These are phyloP conservation scores for Papilio gigon DNA, from an alignment of 2,888 invertebrate species.

Conservation along the genomic window DNA sequence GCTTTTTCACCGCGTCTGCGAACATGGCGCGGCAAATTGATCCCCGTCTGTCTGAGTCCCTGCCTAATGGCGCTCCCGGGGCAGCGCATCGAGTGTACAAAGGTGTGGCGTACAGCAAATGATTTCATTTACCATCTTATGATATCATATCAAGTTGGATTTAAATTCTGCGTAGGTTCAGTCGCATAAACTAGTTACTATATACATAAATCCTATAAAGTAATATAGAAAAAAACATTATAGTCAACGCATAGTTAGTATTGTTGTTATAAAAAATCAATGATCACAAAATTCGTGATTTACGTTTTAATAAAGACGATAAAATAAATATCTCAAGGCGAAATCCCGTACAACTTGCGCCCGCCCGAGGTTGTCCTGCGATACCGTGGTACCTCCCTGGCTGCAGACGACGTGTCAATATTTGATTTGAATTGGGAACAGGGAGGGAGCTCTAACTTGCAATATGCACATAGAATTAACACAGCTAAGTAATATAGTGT, in stretches of 20 bases:
- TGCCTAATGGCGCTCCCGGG: constrained; percentile 41
- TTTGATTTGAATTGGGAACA: constrained; percentile 52
- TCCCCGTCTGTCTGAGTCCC: constrained; percentile 51
- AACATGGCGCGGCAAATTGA: constrained; percentile 54
- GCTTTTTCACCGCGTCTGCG: constrained; percentile 51
- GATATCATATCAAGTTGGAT: background rate
- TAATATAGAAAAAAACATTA: too few relatives aligned
- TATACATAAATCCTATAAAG: too few relatives aligned
- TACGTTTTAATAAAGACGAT: background rate
- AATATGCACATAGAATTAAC: constrained; percentile 46
- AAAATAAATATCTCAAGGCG: background rate
- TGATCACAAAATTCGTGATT: too few relatives aligned
- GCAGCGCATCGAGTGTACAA: constrained; percentile 5
- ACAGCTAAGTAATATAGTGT: background rate
- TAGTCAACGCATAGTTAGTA: too few relatives aligned
- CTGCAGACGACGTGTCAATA: constrained; percentile 7
- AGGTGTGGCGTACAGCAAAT: constrained; percentile 1
- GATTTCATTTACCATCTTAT: background rate
- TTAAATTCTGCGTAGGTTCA: too few relatives aligned
- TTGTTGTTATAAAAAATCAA: too few relatives aligned
- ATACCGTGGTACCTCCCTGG: background rate
- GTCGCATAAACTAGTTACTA: too few relatives aligned
- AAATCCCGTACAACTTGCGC: background rate
- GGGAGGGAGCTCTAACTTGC: constrained; percentile 46
- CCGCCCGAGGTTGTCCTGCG: background rate